Evolutionary conservation across 2,797 vertebrate genomes (phyloP), one percentile per base, ranked within the genome.

Genomic region (Ctenopoma kingsleyae): DNA sequence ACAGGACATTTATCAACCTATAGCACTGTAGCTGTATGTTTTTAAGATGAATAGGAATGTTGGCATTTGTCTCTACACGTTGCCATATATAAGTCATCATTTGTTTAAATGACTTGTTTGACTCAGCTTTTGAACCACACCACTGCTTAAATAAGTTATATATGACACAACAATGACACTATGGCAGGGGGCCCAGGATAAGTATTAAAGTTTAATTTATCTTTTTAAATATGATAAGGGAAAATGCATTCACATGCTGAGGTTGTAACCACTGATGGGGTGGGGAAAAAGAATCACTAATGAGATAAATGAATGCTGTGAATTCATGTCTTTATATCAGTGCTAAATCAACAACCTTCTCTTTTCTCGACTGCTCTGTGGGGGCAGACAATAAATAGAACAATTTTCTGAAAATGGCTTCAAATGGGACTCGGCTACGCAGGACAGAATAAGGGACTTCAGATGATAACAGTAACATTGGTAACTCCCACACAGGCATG

Each of bases 351-450:
- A 44, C 27, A 54, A 11, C 17, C 12, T 60, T 44, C 12, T 12
- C n/a, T 67, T 67, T 47, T 70, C 36, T 61, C 3, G 6, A 65
- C 49, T 62, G 56, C 47, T 70, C 54, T 65, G 46, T 32, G 32
- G 59, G 25, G 11, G 60, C 19, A 46, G 56, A 69, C 20, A 54
- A 59, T 54, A 74, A 61, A 64, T 46, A 43, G 35, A 76, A 44
- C 51, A 64, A 65, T 76, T 76, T 79, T 63, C 70, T 43, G 65
- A 53, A 75, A 87, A 74, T 69, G 65, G 51, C n/a, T 67, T 41
- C 52, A 68, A 66, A 66, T 58, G 50, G 70, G 63, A 62, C 51
- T 63, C 58, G 22, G 54, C 46, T 23, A 44, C 56, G 74, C 27
- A 8, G 69, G 44, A 65, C 41, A 59, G 22, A 80, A 55, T 61